phyloP scores from a whole-genome alignment of 2,797 vertebrate genomes.

The Argyrosomus regius region DNA sequence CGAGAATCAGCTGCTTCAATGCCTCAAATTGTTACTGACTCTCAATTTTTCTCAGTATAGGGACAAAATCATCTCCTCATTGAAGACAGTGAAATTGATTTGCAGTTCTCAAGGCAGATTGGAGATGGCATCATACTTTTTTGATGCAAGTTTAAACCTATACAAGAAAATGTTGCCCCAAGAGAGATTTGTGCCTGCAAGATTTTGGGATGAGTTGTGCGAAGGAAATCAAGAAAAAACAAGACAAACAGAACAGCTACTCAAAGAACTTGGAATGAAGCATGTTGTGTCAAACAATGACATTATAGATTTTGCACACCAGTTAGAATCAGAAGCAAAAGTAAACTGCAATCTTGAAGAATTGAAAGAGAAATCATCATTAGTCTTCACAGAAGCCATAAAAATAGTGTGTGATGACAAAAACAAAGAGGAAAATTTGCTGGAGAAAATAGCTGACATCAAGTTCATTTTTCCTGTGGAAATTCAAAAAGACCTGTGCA shows the following conservation, averaged over 20 bases:
- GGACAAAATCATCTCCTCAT: conserved; percentile 53
- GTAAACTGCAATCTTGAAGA: background rate
- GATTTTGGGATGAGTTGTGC: conserved; percentile 68
- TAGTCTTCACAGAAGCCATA: conserved; percentile 54
- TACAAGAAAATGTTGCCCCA: conserved; percentile 76
- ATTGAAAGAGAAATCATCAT: conserved; percentile 67
- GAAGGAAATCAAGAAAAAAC: fast-evolving
- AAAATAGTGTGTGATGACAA: fast-evolving
- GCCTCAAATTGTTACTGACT: conserved; percentile 70
- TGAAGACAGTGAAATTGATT: conserved; percentile 75
- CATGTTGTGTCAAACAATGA: conserved; percentile 74
- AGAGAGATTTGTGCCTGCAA: conserved; percentile 79
- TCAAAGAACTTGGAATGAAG: conserved; percentile 81
- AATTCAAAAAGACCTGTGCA: conserved; percentile 63
- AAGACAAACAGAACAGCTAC: fast-evolving
- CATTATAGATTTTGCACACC: conserved; percentile 71
- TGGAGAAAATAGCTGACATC: conserved; percentile 73
- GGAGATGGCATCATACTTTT: conserved; percentile 79
- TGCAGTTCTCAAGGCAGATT: conserved; percentile 64
- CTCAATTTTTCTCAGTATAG: fast-evolving
- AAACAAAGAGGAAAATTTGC: conserved; percentile 6
- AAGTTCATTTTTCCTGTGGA: conserved; percentile 80
- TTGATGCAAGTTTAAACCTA: too few species aligned
- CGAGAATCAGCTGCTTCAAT: conserved; percentile 65
- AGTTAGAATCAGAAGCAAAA: conserved; percentile 77